Percentiles rank a stretch among this genome's conserved stretches.
phyloP scores from a whole-genome alignment of 2,113 vertebrate species.

The Aspiorhynchus laticeps region DNA sequence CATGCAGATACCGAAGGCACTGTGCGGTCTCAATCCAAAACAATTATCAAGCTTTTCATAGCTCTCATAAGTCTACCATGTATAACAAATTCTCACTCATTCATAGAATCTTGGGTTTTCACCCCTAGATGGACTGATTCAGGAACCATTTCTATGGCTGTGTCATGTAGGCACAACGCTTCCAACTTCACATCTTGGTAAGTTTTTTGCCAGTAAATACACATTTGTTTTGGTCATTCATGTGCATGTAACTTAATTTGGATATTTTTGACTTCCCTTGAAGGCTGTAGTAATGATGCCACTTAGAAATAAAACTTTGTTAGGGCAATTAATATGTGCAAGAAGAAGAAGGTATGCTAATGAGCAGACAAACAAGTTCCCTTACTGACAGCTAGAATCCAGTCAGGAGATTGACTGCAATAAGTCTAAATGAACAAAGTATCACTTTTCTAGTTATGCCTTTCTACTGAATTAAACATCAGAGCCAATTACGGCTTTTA shows the following conservation, averaged over 20 bases:
- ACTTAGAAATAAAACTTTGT: neutral
- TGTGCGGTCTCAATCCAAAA: neutral
- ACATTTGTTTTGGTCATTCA: neutral
- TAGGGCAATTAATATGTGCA: neutral
- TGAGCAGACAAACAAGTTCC: conserved; percentile 4
- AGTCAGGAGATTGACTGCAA: conserved; percentile 4
- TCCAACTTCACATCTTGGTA: neutral
- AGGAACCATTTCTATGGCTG: neutral
- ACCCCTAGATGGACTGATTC: neutral
- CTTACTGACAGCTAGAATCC: neutral
- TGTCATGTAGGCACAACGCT: too few relatives aligned
- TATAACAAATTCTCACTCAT: too few relatives aligned
- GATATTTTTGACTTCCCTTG: neutral
- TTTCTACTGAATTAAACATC: conserved; percentile 33
- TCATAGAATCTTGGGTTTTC: too few relatives aligned
- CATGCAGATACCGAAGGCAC: conserved; percentile 6
- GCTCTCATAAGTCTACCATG: too few relatives aligned
- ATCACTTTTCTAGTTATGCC: conserved; percentile 9
- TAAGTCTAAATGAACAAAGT: conserved; percentile 1
- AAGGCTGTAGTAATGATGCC: neutral
- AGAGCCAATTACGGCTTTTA: conserved; percentile 26
- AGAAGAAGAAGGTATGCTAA: neutral
- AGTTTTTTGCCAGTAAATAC: neutral
- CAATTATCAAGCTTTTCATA: conserved; percentile 12
- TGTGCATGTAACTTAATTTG: neutral